Base-by-base conservation (phyloP, 2,797 vertebrate genomes). In the Hozukius guyotensis region DNA sequence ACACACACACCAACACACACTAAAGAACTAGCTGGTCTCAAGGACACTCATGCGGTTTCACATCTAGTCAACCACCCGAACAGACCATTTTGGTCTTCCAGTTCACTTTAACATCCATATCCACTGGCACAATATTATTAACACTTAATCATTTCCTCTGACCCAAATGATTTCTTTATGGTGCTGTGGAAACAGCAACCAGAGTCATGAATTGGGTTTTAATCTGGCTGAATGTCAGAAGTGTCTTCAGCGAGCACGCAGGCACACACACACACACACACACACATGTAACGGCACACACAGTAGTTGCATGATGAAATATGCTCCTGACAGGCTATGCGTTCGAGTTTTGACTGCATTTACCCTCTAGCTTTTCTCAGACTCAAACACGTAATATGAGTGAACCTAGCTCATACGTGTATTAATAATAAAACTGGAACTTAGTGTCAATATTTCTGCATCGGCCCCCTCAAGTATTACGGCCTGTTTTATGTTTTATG, bases 11-110 rank as follows among this genome's bases (percentile, higher is more conserved):
- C 66, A 46, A 78, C 64, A 82, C 53, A 62, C 46, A 61, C 38
- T n/a, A 25, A 75, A 75, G 18, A 83, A 69, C 79, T 57, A 67
- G 73, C 84, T 62, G 77, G 87, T 88, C 90, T 85, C 93, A 93
- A 94, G 93, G 91, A 94, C 92, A 93, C 88, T 90, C 72, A 60
- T 89, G 92, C 12, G 93, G 93, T 94, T 93, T 93, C 85, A 88
- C 83, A 87, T 92, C 70, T 85, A 88, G 88, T 93, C 82, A 87
- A 77, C 91, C 88, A 87, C 91, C 90, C 82, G 91, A 92, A 94
- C 84, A 92, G 80, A 83, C 77, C 81, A 78, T 89, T 90, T 85
- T 75, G 82, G 87, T 86, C 86, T 92, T 90, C 72, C 83, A 90
- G 81, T 88, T 87, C 87, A 82, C 86, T 92, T 89, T 80, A 90